A percentile compares a stretch with the other conserved stretches of the same genome.
phyloP scores from a whole-genome alignment of 2,797 vertebrate species.

The Sus cebifrons region DNA sequence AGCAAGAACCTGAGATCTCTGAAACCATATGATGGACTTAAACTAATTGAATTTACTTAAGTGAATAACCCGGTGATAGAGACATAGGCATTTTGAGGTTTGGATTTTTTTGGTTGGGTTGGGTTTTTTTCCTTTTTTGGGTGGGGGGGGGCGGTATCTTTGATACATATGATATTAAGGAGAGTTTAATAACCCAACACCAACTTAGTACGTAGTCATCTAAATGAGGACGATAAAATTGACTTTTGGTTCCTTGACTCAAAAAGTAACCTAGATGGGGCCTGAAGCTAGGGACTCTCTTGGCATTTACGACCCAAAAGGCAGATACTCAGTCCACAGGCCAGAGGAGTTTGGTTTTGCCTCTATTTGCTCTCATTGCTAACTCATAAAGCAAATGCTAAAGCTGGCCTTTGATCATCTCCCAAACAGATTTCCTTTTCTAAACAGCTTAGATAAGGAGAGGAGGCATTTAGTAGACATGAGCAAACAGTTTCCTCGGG shows the following conservation, averaged over 20 bases:
- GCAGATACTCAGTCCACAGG: background rate
- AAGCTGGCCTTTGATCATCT: background rate
- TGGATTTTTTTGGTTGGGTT: background rate
- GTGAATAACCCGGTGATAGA: background rate
- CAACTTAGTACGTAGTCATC: background rate
- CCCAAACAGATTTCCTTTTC: background rate
- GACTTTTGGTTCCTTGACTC: background rate
- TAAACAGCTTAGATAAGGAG: background rate
- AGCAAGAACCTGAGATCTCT: background rate
- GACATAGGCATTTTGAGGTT: background rate
- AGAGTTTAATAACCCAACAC: background rate
- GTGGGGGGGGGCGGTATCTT: background rate
- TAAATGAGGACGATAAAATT: background rate
- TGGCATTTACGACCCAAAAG: background rate
- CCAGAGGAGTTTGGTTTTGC: background rate
- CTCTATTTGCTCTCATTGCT: background rate
- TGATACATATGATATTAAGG: background rate
- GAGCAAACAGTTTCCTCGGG: rapidly evolving
- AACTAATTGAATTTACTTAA: background rate
- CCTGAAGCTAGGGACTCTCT: background rate
- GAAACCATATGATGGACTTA: background rate
- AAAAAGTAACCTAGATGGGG: background rate
- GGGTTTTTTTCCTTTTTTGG: background rate
- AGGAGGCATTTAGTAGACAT: background rate
- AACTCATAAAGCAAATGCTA: background rate